Base-by-base conservation (phyloP, 2,888 invertebrate genomes). In the Tenthredo distinguenda region DNA sequence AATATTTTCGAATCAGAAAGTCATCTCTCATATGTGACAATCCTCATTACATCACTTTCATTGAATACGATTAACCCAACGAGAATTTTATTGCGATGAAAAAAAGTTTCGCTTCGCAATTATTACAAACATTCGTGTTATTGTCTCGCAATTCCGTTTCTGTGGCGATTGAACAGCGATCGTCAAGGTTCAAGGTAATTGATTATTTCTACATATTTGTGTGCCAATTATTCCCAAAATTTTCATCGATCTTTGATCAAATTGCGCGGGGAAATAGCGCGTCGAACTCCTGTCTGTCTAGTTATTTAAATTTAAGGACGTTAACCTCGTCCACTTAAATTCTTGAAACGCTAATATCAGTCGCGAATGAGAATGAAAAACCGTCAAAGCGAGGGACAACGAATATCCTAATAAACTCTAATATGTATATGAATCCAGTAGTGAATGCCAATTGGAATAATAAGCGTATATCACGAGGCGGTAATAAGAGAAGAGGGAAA, bases 391-490 rank as follows among this genome's bases (percentile, higher is more conserved):
- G 34, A 68, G 18, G 18, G 3, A 34, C 12, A 18, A 68, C 12
- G 65, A 18, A 68, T 21, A 68, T 68, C 4, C 68, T 68, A 68
- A 68, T 68, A 34, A 68, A 68, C 68, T 68, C 68, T 68, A 34
- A 68, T 68, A 68, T 21, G 21, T 2, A 31, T 58, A 62, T 26
- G 12, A 68, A 34, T 68, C 2, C 21, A 68, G 34, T 68, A 68
- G 26, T 34, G 34, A 34, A 68, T 34, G 34, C 31, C 68, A 68
- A 68, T 68, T 68, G 68, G 34, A 18, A 68, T 68, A 34, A 34
- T 68, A 34, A 68, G 18, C 15, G 34, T 34, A 18, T 31, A 68
- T 68, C 21, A 34, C 12, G 31, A 34, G 31, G 26, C 34, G 26
- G 34, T 68, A 68, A 68, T 10, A 18, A 31, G 34, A 74, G 37